Base-by-base conservation (phyloP, 2,113 vertebrate genomes). In the Pelecanoides urinatrix region DNA sequence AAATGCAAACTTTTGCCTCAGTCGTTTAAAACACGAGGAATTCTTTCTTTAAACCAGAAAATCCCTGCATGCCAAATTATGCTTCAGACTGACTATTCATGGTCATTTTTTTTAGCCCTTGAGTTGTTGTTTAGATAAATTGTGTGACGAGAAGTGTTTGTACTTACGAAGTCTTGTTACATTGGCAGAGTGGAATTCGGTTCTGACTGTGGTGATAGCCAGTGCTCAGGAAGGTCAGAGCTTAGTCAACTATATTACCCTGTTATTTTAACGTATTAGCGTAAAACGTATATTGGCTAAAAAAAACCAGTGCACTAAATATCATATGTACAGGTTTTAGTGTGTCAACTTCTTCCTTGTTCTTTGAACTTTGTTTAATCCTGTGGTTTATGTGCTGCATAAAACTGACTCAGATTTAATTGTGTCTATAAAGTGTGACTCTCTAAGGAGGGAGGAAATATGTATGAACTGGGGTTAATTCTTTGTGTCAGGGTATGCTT, bases 31-130 rank as follows among this genome's bases (percentile, higher is more conserved):
- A 27, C 8, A 44, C 20, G 2, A 85, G 49, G 55, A 85, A 76
- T 61, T 45, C 16, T 36, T 34, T 59, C 55, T 42, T 59, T 32
- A 68, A 59, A 77, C 70, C 11, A 71, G 30, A 58, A 84, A 55
- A 79, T 40, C 16, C 3, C 20, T 3, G 4, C 0, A 0, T 66
- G 32, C 20, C 7, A 3, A 27, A 11, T 36, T 63, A 34, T 44
- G 18, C 26, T 62, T 81, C 65, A 49, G 42, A n/a, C 14, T 79
- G 40, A 45, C 22, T 50, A 34, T 20, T 66, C 25, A 5, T 4
- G 3, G 27, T 53, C 30, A 45, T 53, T 58, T 62, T 22, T 40
- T 68, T 79, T 34, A 73, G 34, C 40, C 21, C 84, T 87, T 66
- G 32, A 67, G n/a, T 32, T 65, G 36, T 62, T 52, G 32, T 22